These are phyloP conservation scores for Nicator chloris DNA, from an alignment of 2,113 vertebrate genomes.

Conservation along the genomic window DNA sequence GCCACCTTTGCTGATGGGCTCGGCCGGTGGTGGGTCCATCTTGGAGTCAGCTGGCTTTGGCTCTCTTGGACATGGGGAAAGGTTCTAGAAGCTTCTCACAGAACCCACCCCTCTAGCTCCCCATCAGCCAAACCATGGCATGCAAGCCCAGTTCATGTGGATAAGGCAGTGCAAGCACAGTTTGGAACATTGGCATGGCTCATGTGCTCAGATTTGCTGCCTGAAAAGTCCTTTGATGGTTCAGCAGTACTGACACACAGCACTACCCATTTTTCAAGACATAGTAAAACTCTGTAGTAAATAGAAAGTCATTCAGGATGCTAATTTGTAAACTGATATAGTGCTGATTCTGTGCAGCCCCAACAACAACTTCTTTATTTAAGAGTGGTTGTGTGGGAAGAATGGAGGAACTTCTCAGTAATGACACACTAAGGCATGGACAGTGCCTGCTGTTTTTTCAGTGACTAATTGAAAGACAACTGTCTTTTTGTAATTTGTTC, in stretches of 20 bases:
- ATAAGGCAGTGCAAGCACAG: rapidly evolving
- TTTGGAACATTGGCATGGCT: neutral
- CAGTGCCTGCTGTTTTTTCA: neutral
- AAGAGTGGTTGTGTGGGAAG: neutral
- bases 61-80: neutral
- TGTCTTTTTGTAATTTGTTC: neutral
- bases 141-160: neutral
- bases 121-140: neutral
- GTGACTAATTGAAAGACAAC: neutral
- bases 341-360: neutral
- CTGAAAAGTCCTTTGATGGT: neutral
- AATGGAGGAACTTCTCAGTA: neutral
- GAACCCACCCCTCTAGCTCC: neutral
- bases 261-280: neutral
- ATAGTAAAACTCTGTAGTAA: neutral
- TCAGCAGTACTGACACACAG: neutral
- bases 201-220: neutral
- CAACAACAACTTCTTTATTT: neutral
- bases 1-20: neutral
- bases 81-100: neutral
- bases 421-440: rapidly evolving
- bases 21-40: rapidly evolving
- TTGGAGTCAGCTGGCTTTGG: neutral
- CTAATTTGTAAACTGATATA: neutral
- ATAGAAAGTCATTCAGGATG: neutral